Evolutionary conservation across 2,113 vertebrate species (phyloP).

Genomic region (Micronisus gabar): DNA sequence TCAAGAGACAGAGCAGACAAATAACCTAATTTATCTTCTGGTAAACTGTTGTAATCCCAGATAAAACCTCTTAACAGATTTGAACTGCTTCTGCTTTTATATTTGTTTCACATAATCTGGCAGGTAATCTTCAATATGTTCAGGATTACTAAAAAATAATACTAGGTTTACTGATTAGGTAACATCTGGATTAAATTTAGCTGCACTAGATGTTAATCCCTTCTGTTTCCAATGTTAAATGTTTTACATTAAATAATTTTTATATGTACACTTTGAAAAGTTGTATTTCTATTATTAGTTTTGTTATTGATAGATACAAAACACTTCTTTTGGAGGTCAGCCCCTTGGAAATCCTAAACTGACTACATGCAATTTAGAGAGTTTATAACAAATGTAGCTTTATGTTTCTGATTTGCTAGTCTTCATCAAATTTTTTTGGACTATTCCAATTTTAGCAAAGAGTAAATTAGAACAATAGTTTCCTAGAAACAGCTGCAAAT

Average conservation of each 20-base stretch:
- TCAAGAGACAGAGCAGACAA: not conserved
- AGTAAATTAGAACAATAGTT: not conserved
- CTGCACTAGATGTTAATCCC: not conserved
- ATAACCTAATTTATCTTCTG: not conserved
- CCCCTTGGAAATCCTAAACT: constrained; percentile 14
- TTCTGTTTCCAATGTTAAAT: not conserved
- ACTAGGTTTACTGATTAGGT: not conserved
- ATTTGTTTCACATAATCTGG: not conserved
- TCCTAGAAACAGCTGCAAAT: not conserved
- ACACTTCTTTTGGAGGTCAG: constrained; percentile 11
- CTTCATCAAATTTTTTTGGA: not conserved
- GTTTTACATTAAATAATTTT: not conserved
- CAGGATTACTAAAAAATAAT: not conserved
- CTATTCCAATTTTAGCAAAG: not conserved
- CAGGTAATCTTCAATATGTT: not conserved
- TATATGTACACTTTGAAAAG: not conserved
- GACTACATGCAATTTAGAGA: not conserved
- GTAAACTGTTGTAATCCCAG: not conserved
- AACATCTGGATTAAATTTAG: not conserved
- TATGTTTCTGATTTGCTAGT: constrained; percentile 27
- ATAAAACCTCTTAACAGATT: not conserved
- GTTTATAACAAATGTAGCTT: constrained; percentile 37
- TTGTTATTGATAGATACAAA: not conserved
- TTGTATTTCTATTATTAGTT: not conserved
- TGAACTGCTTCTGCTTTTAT: not conserved